phyloP scores from a whole-genome alignment of 2,888 invertebrate species.

The Arge pagana region DNA sequence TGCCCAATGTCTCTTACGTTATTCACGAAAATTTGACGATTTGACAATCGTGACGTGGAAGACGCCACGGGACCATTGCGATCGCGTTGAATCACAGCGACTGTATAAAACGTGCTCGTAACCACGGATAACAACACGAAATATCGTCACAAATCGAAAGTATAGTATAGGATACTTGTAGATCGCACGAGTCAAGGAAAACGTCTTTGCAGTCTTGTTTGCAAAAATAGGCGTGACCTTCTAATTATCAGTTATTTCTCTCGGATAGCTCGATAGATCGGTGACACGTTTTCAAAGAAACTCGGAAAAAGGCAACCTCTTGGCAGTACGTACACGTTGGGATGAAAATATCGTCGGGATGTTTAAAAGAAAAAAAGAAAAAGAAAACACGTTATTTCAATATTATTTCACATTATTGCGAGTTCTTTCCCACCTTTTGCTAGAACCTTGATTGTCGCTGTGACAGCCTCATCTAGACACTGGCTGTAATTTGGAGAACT shows the following conservation, averaged over 20 bases:
- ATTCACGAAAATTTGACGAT: too few species aligned
- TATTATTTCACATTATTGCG: too few species aligned
- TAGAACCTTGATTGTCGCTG: constrained; percentile 63
- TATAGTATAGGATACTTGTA: too few species aligned
- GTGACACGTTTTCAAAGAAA: constrained; percentile 24
- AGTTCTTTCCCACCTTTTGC: constrained; percentile 64
- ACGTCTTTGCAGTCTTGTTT: too few species aligned
- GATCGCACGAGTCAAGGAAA: constrained; percentile 37
- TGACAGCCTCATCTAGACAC: constrained; percentile 64
- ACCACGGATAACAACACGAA: too few species aligned
- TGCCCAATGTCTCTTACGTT: too few species aligned
- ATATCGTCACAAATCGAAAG: too few species aligned
- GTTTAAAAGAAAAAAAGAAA: neutral
- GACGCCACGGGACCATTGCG: too few species aligned
- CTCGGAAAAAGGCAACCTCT: constrained; percentile 30
- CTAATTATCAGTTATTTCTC: constrained; percentile 32
- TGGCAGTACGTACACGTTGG: neutral
- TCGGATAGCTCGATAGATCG: constrained; percentile 28
- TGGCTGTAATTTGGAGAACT: constrained; percentile 63
- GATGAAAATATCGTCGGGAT: neutral
- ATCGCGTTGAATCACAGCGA: too few species aligned
- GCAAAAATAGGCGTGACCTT: too few species aligned
- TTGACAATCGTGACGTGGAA: too few species aligned
- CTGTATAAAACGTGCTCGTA: too few species aligned
- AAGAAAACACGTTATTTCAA: neutral